phyloP scores from a whole-genome alignment of 2,797 vertebrate genomes.

The Valencia hispanica region DNA sequence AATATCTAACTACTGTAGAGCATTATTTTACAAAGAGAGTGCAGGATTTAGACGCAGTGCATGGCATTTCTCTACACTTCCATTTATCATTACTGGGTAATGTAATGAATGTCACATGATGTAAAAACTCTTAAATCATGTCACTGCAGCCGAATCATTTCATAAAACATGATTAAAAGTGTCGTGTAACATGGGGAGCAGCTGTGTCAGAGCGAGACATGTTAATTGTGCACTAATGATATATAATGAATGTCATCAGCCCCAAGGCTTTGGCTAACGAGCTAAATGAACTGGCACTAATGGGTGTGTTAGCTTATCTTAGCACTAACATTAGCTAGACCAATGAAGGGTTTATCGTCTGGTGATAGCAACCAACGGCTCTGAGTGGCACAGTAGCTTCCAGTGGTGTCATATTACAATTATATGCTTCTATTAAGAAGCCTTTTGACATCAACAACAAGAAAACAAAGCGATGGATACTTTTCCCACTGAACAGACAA shows the following conservation, averaged over 20 bases:
- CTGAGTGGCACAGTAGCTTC: slow-evolving; percentile 37
- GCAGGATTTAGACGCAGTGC: slow-evolving; percentile 14
- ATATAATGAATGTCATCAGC: slow-evolving; percentile 82
- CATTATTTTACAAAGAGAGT: slow-evolving; percentile 24
- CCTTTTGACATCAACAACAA: slow-evolving; percentile 37
- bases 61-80: slow-evolving; percentile 15
- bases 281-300: slow-evolving; percentile 82
- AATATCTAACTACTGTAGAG: slow-evolving; percentile 5
- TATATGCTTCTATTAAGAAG: slow-evolving; percentile 29
- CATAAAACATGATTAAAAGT: slow-evolving; percentile 79
- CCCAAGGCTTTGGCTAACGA: slow-evolving; percentile 75
- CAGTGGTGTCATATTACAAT: slow-evolving; percentile 51
- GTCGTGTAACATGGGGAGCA: slow-evolving; percentile 76
- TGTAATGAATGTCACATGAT: slow-evolving; percentile 65
- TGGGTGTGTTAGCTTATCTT: slow-evolving; percentile 78
- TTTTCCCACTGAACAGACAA: slow-evolving; percentile 9
- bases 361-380: slow-evolving; percentile 45
- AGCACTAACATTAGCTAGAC: slow-evolving; percentile 70
- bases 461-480: slow-evolving; percentile 16
- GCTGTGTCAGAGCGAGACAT: slow-evolving; percentile 70
- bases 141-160: slow-evolving; percentile 63
- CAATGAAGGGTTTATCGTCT: slow-evolving; percentile 64
- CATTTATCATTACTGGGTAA: slow-evolving; percentile 57
- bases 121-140: slow-evolving; percentile 76
- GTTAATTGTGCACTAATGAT: slow-evolving; percentile 81